Conservation (phyloP, 2,797 vertebrate genomes). For the Alectoris magna region DNA sequence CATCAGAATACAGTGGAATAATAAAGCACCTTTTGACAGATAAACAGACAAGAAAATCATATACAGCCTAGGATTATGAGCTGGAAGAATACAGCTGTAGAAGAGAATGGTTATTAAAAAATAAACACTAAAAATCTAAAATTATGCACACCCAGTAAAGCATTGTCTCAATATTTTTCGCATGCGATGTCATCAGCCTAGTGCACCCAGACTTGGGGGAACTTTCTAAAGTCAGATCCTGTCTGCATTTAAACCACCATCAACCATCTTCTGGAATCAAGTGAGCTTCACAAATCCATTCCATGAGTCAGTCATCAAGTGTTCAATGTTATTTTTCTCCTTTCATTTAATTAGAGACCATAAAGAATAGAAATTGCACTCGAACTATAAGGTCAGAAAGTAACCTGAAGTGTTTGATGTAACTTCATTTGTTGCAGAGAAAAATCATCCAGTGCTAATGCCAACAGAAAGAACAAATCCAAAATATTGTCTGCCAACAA, state of each 20-base stretch:
- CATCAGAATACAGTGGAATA: background rate
- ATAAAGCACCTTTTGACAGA: background rate
- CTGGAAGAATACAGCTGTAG: background rate
- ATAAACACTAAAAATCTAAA: background rate
- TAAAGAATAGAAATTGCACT: background rate
- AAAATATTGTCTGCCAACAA: background rate
- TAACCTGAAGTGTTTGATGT: background rate
- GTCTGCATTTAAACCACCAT: background rate
- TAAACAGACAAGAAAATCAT: background rate
- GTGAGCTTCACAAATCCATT: background rate
- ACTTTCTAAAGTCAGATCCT: background rate
- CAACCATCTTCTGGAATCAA: background rate
- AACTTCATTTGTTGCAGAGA: background rate
- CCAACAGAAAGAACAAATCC: background rate
- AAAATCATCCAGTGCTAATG: background rate
- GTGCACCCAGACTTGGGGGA: background rate
- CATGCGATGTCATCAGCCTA: background rate
- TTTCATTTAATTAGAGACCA: background rate
- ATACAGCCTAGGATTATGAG: background rate
- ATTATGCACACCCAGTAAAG: background rate
- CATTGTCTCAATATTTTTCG: fast-evolving
- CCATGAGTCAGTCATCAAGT: background rate
- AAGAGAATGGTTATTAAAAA: background rate
- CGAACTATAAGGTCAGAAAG: background rate
- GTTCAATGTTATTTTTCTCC: background rate